phyloP scores from a whole-genome alignment of 2,797 vertebrate genomes.

The Bucorvus abyssinicus region DNA sequence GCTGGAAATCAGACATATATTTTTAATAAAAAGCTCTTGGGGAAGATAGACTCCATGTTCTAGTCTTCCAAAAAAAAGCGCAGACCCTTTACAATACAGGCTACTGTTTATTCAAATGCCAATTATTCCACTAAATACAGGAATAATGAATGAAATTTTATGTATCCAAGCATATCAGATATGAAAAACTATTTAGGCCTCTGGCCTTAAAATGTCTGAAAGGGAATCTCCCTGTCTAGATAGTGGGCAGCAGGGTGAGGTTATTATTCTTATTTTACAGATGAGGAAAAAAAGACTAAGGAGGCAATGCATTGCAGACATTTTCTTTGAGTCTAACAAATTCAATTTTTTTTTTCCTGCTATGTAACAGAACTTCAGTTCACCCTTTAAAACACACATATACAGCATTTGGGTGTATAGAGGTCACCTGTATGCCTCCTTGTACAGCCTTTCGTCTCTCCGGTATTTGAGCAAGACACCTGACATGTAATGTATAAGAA shows the following conservation, averaged over 20 bases:
- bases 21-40: slow-evolving; percentile 25
- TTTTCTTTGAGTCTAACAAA: not conserved
- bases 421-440: not conserved
- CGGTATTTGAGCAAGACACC: not conserved
- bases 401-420: not conserved
- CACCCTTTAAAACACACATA: not conserved
- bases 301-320: not conserved
- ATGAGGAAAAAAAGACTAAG: not conserved
- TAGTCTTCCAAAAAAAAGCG: not conserved
- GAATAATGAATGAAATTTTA: not conserved
- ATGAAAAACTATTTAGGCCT: not conserved
- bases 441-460: not conserved
- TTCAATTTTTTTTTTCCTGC: not conserved
- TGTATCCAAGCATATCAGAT: not conserved
- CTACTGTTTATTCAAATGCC: not conserved
- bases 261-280: not conserved
- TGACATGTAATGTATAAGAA: not conserved
- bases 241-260: not conserved
- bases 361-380: not conserved
- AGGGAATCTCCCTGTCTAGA: not conserved
- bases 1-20: not conserved
- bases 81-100: not conserved
- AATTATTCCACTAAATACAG: not conserved
- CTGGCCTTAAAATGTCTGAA: not conserved
- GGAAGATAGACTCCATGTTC: not conserved